Evolutionary conservation across 92 coral and sea anemone species (phyloP), one percentile per base, ranked within the genome.

Genomic region (Heliopora coerulea): DNA sequence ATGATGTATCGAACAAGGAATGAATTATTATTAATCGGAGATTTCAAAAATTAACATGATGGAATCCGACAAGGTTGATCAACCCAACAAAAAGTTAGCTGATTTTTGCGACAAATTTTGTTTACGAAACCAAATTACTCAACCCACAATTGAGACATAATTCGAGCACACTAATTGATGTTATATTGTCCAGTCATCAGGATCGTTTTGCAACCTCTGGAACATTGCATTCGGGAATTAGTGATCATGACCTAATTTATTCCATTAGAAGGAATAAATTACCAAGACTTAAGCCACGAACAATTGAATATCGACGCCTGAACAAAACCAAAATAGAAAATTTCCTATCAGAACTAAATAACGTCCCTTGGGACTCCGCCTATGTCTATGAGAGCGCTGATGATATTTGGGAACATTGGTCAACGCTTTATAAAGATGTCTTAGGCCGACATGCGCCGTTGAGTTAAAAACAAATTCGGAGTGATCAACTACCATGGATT

Each of bases 281-380:
- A 30, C 25, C 70, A 69, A 54, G 83, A 54, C 83, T 78, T 34
- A 80, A 80, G 60, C 79, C 84, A 46, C 70, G 84, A 57, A 28
- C 19, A 56, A 59, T 72, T 63, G 68, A 80, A 64, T 72, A 56
- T 63, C 59, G 85, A 65, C 72, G 85, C 56, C 60, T 59, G 64
- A 59, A 72, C 52, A 80, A 68, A 68, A 68, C 57, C 74, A 61
- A 56, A 40, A 48, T 28, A 34, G 68, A 69, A 28, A 59, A 68
- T 14, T 68, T 80, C 42, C 74, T 80, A 24, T 59, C 79, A 33
- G 84, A 80, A 23, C 44, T 80, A 60, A 81, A 72, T 73, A 56
- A 56, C 35, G 75, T 44, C 74, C 75, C 80, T 23, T 73, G 85
- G 85, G 19, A 75, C 28, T 15, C 80, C 73, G 80, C 85, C 42